phyloP scores from a whole-genome alignment of 2,797 vertebrate species.

The Sternarchorhynchus goeldii region DNA sequence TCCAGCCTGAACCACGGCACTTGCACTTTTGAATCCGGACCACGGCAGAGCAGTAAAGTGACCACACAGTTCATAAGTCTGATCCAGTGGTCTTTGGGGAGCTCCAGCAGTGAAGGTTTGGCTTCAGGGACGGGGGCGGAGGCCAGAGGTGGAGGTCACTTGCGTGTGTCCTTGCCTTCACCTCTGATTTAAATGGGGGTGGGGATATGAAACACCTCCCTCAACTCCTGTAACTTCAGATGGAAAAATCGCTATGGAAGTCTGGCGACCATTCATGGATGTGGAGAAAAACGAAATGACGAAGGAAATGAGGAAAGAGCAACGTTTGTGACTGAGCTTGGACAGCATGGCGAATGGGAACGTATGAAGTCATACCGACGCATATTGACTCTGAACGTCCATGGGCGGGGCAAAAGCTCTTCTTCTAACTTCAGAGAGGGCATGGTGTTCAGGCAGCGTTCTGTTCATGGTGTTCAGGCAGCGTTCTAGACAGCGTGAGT shows the following conservation, averaged over 20 bases:
- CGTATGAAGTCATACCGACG: too few relatives aligned
- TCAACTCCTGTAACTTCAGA: neutral
- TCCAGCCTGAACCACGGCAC: slow-evolving; percentile 20
- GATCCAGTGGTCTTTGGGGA: neutral
- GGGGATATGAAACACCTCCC: slow-evolving; percentile 19
- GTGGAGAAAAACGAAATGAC: neutral
- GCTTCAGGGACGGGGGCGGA: too few relatives aligned
- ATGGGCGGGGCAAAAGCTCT: too few relatives aligned
- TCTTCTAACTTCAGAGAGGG: too few relatives aligned
- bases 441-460: too few relatives aligned
- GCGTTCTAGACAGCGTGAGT: too few relatives aligned
- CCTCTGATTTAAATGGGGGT: neutral
- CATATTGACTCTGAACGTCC: too few relatives aligned
- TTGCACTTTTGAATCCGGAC: slow-evolving; percentile 18
- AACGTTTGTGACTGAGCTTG: too few relatives aligned
- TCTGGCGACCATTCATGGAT: neutral
- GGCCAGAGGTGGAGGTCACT: neutral
- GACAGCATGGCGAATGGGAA: too few relatives aligned
- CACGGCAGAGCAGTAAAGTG: neutral
- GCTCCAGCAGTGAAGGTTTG: too few relatives aligned
- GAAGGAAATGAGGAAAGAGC: too few relatives aligned
- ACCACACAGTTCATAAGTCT: neutral
- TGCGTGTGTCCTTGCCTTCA: neutral
- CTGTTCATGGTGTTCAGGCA: too few relatives aligned
- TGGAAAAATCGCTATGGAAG: neutral